These are phyloP conservation scores for Meloidogyne exigua DNA, from an alignment of 1,140 invertebrate genomes.

Conservation along the genomic window DNA sequence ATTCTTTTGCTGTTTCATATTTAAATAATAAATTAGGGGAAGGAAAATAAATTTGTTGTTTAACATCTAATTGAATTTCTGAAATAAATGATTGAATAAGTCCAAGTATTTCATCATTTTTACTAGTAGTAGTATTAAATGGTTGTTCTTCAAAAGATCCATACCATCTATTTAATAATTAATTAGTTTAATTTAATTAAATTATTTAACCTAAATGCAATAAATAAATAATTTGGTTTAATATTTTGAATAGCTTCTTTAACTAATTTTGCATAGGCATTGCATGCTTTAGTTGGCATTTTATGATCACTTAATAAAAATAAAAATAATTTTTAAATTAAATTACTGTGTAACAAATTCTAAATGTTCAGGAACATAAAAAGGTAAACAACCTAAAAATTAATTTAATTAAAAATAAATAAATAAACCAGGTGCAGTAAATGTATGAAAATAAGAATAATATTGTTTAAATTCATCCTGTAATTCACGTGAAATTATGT, in stretches of 20 bases:
- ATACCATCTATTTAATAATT: conserved; percentile 15
- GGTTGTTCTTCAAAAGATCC: neutral
- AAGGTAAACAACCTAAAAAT: conserved; percentile 18
- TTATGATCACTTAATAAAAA: neutral
- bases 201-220: conserved; percentile 16
- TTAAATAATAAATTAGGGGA: conserved; percentile 18
- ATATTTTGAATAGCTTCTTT: conserved; percentile 8
- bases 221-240: conserved; percentile 16
- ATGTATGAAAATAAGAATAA: conserved; percentile 12
- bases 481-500: conserved; percentile 18
- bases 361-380: conserved; percentile 12
- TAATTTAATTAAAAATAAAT: neutral
- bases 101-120: conserved; percentile 16
- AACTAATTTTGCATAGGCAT: conserved; percentile 12
- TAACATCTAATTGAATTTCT: neutral
- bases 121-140: neutral
- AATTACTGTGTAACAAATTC: neutral
- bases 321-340: no score
- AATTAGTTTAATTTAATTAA: neutral
- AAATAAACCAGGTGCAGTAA: conserved; percentile 15
- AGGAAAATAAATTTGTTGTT: conserved; percentile 9
- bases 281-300: conserved; percentile 4
- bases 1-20: conserved; percentile 19
- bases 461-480: conserved; percentile 13
- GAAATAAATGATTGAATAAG: neutral